phyloP scores from a whole-genome alignment of 2,113 vertebrate genomes.

The Stigmatopora argus region DNA sequence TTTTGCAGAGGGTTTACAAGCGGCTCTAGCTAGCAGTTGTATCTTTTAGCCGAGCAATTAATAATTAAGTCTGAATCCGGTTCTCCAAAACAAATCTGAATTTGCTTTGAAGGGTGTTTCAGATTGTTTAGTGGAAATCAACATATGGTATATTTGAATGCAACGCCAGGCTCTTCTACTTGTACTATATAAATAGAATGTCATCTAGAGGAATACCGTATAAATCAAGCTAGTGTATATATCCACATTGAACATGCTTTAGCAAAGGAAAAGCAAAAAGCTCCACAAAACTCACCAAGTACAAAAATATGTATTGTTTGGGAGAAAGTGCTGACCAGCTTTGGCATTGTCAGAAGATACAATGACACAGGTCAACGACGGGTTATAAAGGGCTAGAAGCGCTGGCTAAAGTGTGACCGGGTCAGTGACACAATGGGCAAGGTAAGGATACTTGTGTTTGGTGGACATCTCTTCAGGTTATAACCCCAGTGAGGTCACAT shows the following conservation, averaged over 20 bases:
- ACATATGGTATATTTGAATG: no score
- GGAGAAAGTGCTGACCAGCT: slow-evolving; percentile 59
- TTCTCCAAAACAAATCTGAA: no score
- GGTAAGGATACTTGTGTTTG: slow-evolving; percentile 49
- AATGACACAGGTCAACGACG: slow-evolving; percentile 43
- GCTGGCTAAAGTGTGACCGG: slow-evolving; percentile 30
- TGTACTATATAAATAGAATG: no score
- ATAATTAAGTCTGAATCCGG: no score
- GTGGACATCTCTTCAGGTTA: slow-evolving; percentile 8
- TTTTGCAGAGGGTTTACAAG: no score
- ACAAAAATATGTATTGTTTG: slow-evolving; percentile 12
- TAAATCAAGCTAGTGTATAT: background rate
- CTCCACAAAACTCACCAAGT: slow-evolving; percentile 20
- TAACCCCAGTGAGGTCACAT: background rate
- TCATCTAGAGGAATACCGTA: background rate
- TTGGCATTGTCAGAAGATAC: slow-evolving; percentile 40
- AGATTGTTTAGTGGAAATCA: no score
- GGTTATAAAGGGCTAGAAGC: slow-evolving; percentile 54
- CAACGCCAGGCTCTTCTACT: no score
- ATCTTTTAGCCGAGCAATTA: no score
- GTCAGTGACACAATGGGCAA: slow-evolving; percentile 58
- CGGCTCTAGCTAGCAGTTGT: no score
- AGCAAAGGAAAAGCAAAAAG: slow-evolving; percentile 31
- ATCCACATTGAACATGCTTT: background rate
- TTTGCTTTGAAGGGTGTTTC: no score